These are phyloP conservation scores for Batillaria attramentaria DNA, from an alignment of 1,140 invertebrate species.

Conservation along the genomic window DNA sequence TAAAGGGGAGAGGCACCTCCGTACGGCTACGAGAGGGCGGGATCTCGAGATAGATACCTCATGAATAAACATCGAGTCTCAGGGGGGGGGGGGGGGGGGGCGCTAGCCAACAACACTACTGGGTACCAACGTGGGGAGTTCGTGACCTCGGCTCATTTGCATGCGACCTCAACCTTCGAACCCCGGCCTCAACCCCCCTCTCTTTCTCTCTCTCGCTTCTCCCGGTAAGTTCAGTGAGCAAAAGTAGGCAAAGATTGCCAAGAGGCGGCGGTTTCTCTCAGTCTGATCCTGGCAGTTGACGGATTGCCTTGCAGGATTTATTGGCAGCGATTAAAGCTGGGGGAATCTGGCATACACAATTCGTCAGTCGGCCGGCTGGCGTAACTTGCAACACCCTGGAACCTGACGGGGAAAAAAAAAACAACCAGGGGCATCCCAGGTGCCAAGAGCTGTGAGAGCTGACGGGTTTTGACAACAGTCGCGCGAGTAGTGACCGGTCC, in stretches of 20 bases:
- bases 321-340: slow-evolving; percentile 21
- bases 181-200: neutral
- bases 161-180: slow-evolving; percentile 33
- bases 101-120: slow-evolving; percentile 13
- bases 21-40: neutral
- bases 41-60: slow-evolving; percentile 29
- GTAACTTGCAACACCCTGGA: no score
- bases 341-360: slow-evolving; percentile 17
- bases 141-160: slow-evolving; percentile 25
- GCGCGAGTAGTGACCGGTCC: no score
- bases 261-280: slow-evolving; percentile 7
- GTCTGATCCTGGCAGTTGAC: slow-evolving; percentile 23
- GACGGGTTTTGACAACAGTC: no score
- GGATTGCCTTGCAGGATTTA: slow-evolving; percentile 33
- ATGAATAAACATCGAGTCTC: slow-evolving; percentile 30
- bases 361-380: neutral
- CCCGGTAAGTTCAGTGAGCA: slow-evolving; percentile 20
- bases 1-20: neutral
- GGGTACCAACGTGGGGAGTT: neutral
- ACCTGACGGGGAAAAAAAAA: no score
- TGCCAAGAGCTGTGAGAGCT: no score
- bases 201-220: no score
- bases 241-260: slow-evolving; percentile 27
- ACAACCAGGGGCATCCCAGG: no score
- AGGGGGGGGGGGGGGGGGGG: no score